Base-by-base conservation (phyloP, 2,113 vertebrate genomes). In the Myrmophylax atrothorax region DNA sequence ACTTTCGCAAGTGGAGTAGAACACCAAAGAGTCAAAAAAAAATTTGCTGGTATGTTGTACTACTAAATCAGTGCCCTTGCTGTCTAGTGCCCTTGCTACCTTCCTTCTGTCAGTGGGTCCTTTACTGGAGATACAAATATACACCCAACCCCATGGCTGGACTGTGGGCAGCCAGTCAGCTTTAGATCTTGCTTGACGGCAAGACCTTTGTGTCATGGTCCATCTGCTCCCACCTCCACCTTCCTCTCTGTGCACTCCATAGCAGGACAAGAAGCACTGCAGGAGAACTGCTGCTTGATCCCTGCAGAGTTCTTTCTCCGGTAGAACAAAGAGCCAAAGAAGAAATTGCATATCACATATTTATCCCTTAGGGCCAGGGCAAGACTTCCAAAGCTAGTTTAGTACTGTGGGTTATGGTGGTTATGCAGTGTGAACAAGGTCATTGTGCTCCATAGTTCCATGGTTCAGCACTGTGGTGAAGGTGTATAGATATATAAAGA, bases 281-380 rank as follows among this genome's bases (percentile, higher is more conserved):
- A 68, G 58, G 53, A 49, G 22, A 47, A 69, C 40, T 0, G 0
- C 6, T 28, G 7, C 55, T 42, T 18, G 38, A 33, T 6, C 7
- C 20, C 25, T 15, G 8, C 23, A 60, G 35, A 66, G 31, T 3
- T 50, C 79, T 78, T 74, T 40, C 26, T 8, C 23, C 31, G 40
- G 35, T 4, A 63, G 76, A 93, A 58, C 5, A 53, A 82, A 90
- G 74, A 82, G 19, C 19, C 17, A 13, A 47, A 74, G 29, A 23
- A 62, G 17, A 82, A 46, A 46, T 8, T n/a, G 37, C 7, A 20
- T 14, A 15, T 33, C 35, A n/a, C 14, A 16, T 40, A 17, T 68
- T 25, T 11, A 24, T 55, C 35, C 33, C 19, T 6, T 19, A 29
- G 33, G 49, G 22, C 38, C 28, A 49, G 53, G 38, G 31, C 23